A percentile compares a stretch with the other conserved stretches of the same genome.
phyloP scores from a whole-genome alignment of 2,797 vertebrate species.

The Pseudochromis fuscus region DNA sequence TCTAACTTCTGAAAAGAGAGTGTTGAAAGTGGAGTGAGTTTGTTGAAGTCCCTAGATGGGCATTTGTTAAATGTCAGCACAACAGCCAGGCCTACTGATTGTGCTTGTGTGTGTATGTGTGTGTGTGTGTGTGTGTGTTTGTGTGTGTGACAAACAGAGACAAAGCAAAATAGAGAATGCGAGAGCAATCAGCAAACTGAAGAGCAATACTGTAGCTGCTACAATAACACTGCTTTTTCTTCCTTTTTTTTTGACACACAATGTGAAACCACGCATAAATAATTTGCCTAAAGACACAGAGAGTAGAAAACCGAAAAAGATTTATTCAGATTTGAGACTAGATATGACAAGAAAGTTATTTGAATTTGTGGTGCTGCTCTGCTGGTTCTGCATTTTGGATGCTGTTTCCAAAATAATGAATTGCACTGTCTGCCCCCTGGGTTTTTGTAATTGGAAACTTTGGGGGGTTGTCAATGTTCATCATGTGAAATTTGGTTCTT shows the following conservation, averaged over 20 bases:
- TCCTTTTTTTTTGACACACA: slow-evolving; percentile 16
- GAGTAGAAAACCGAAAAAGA: slow-evolving; percentile 2
- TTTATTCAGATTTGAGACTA: slow-evolving; percentile 52
- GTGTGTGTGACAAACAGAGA: slow-evolving; percentile 4
- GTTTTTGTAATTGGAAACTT: slow-evolving; percentile 65
- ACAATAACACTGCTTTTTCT: slow-evolving; percentile 26
- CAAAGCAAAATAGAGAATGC: slow-evolving; percentile 15
- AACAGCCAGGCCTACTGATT: slow-evolving; percentile 9
- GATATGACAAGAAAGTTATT: slow-evolving; percentile 50
- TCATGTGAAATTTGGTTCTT: slow-evolving; percentile 36
- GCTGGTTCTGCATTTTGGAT: slow-evolving; percentile 38
- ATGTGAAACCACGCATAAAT: slow-evolving; percentile 50
- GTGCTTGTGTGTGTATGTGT: not conserved
- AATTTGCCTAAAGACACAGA: slow-evolving; percentile 53
- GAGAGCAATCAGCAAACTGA: slow-evolving; percentile 13
- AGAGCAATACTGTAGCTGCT: slow-evolving; percentile 18
- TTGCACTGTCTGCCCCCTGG: slow-evolving; percentile 36
- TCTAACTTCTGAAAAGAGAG: slow-evolving; percentile 34
- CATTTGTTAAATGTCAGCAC: slow-evolving; percentile 55
- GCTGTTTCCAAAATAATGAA: slow-evolving; percentile 60
- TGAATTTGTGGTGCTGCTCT: slow-evolving; percentile 50
- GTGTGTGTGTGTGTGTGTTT: slow-evolving; percentile 1
- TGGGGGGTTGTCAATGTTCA: slow-evolving; percentile 48
- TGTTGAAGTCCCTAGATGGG: slow-evolving; percentile 35
- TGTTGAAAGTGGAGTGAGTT: slow-evolving; percentile 29